Base-by-base conservation (phyloP, 2,888 invertebrate genomes). In the Drosophila yooni region DNA sequence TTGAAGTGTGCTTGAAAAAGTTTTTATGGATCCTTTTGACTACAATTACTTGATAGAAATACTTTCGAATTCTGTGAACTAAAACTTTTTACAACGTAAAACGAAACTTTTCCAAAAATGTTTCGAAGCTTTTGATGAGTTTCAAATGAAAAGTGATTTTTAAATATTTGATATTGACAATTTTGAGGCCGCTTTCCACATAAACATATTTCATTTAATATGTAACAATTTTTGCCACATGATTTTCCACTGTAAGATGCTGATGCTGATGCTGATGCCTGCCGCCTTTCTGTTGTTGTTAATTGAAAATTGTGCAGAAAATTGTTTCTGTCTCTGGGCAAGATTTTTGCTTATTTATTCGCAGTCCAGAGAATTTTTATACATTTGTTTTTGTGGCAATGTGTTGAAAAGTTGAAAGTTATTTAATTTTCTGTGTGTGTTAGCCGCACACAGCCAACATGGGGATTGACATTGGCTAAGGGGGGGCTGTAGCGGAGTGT, bases 241-340 rank as follows among this genome's bases (percentile, higher is more conserved):
- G 7, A 6, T 34, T n/a, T 11, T 7, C 25, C 58, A 68, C 68
- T 36, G 40, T 67, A 31, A 29, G 29, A 10, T 25, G 31, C 13
- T 56, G 53, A 11, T 38, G 36, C 18, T 68, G 46, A 10, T 25
- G 31, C 13, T 68, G 46, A 21, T 21, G 21, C 21, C 33, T 66
- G 43, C 58, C 50, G 46, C 8, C 8, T 56, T 65, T 33, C 38
- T 70, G 63, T 53, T 66, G 64, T 66, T 61, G 82, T 74, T 81
- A 83, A 85, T 86, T 88, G 86, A 83, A 85, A 85, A 85, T 88
- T 78, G 74, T 83, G 78, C 83, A 70, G 83, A 88, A 82, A 85
- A 86, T 77, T 81, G 74, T 63, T 74, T 74, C 79, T 67, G 68
- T 56, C 65, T 69, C 40, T 51, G 53, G 50, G 60, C 62, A 51